Conservation (phyloP, 2,797 vertebrate genomes). For the Acipenser ruthenus region DNA sequence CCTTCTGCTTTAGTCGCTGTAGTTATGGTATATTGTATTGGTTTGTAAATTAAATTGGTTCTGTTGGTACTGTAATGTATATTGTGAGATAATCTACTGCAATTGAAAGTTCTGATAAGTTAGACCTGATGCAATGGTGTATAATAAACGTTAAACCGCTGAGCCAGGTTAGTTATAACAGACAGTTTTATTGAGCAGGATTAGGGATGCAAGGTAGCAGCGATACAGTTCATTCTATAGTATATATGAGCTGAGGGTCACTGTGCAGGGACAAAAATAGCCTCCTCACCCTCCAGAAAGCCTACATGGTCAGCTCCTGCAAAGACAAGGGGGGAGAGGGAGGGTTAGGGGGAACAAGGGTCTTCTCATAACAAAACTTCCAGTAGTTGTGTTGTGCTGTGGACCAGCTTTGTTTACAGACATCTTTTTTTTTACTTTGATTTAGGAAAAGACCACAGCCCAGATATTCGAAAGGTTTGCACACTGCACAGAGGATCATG, state of each 20-base stretch:
- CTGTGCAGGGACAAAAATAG: constrained; percentile 38
- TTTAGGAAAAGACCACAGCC: too few relatives aligned
- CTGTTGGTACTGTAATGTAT: not conserved
- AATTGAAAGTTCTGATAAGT: too few relatives aligned
- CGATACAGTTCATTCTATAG: constrained; percentile 56
- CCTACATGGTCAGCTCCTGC: constrained; percentile 95
- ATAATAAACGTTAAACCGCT: not conserved
- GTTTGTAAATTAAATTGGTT: not conserved
- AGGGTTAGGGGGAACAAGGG: not conserved
- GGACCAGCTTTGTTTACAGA: too few relatives aligned
- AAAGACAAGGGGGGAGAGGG: constrained; percentile 13
- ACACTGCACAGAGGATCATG: too few relatives aligned
- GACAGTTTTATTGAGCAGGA: constrained; percentile 79
- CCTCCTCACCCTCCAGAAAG: constrained; percentile 14
- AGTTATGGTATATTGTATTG: not conserved
- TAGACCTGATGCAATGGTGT: not conserved
- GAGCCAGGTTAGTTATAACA: constrained; percentile 43
- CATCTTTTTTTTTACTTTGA: too few relatives aligned
- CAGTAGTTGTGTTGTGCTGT: not conserved
- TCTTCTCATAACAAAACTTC: not conserved
- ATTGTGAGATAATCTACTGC: not conserved
- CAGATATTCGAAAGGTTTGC: too few relatives aligned
- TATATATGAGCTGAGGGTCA: constrained; percentile 46
- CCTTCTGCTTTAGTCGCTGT: not conserved
- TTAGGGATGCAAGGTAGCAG: constrained; percentile 59